Base-by-base conservation (phyloP, 2,797 vertebrate genomes). In the Pangasius krempfi region DNA sequence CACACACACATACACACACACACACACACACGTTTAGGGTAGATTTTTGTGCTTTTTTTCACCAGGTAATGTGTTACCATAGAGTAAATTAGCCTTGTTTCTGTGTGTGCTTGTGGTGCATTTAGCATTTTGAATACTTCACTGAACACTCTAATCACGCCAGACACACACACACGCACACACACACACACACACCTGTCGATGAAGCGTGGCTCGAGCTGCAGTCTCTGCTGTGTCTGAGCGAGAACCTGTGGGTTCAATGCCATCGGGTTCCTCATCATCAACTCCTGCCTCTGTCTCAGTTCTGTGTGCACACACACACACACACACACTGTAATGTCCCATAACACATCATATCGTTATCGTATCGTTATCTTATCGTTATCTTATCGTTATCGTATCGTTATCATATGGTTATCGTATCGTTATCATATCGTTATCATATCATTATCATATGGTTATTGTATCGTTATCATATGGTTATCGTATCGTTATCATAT, bases 181-280 rank as follows among this genome's bases (percentile, higher is more conserved):
- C 37, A 64, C 81, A 83, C 60, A 84, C 82, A 66, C 10, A 50
- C 92, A 89, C 90, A 99, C 98, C 98, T 98, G 89, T 99, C 97
- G 88, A 98, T 94, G 90, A 97, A 94, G 1, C 96, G 96, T 79
- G 96, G 96, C 89, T 99, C 98, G 16, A 97, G 98, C 90, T 97
- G 97, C 83, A 97, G 94, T 89, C 97, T 97, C 93, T 97, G 98
- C 93, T 97, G 98, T 5, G 95, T 95, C 86, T 97, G 92, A 22
- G 96, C 88, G 87, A 98, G 94, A 89, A 98, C 94, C 93, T 97
- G 97, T 22, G 98, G 96, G 76, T 97, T 97, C 92, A 97, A 95
- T 87, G 97, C 95, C 97, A 98, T 97, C 93, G 98, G 97, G 93
- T 97, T 98, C 93, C 98, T 97, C 97, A 98, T 97, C 30, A 98